Base-by-base conservation (phyloP, 2,888 invertebrate genomes). In the Metacarcinus magister region DNA sequence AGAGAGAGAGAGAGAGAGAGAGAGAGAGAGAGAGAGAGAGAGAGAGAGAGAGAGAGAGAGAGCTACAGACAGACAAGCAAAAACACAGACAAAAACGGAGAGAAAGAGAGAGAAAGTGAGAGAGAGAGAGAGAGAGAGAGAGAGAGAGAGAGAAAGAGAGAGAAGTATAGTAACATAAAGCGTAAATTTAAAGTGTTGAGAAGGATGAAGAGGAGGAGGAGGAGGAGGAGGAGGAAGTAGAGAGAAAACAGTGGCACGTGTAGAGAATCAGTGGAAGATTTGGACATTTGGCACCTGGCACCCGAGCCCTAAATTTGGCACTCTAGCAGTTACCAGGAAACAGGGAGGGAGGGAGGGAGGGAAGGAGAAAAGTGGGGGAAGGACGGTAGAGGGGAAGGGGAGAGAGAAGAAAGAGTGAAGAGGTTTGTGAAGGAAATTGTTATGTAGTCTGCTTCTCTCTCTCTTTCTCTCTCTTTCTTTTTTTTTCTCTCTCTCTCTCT, bases 231-330 rank as follows among this genome's bases (percentile, higher is more conserved):
- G 60, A 60, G 60, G 60, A 60, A 19, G 60, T 13, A 23, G 67
- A 67, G 67, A 23, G 67, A 67, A 67, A 67, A 67, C 67, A 67
- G 67, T 67, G 67, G 23, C 67, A 67, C 67, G 23, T 67, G 67
- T 67, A 67, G 5, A 7, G 54, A 54, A 54, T 54, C 54, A 54
- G 54, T 54, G 67, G 67, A n/a, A 23, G 67, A 23, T 67, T 67
- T 67, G n/a, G 67, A 67, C 67, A 67, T 67, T 67, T 67, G 67
- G 67, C 67, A 67, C 67, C 67, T 67, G 67, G 67, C 67, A 67
- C 67, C 23, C 67, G 67, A 67, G 5, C 67, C 67, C 67, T 67
- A 67, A 67, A 67, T 67, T n/a, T 67, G 67, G 67, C 67, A 67
- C 67, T 16, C n/a, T 10, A 67, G 67, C 67, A 67, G 67, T 67